phyloP scores from a whole-genome alignment of 1,140 invertebrate species.

The Apis cerana region DNA sequence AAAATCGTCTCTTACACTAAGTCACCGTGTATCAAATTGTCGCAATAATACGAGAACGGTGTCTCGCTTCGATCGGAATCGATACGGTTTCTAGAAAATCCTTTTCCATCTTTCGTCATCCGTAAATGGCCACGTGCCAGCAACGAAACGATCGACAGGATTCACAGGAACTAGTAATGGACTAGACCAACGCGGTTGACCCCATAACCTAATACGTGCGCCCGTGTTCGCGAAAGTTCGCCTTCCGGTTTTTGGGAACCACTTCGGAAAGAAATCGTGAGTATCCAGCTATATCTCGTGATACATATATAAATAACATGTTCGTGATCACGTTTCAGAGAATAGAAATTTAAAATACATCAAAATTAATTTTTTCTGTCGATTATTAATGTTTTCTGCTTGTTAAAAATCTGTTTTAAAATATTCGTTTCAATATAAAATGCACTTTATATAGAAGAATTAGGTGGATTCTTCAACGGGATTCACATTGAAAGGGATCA shows the following conservation, averaged over 20 bases:
- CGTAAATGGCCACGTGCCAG: conserved; percentile 29
- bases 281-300: background rate
- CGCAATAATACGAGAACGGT: background rate
- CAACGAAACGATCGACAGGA: conserved; percentile 7
- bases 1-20: background rate
- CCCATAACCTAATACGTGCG: conserved; percentile 46
- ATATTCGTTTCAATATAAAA: too few relatives aligned
- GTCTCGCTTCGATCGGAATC: background rate
- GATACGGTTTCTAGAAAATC: background rate
- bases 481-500: too few relatives aligned
- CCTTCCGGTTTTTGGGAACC: background rate
- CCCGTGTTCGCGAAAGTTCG: background rate
- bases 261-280: background rate
- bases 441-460: too few relatives aligned
- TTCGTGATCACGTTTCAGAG: background rate
- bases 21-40: background rate
- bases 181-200: conserved; percentile 40
- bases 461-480: too few relatives aligned
- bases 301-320: too few relatives aligned
- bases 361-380: too few relatives aligned
- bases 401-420: too few relatives aligned
- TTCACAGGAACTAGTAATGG: conserved; percentile 24
- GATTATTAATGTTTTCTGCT: too few relatives aligned
- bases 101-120: background rate
- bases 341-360: too few relatives aligned